A percentile compares a stretch with the other conserved stretches of the same genome.
Evolutionary conservation across 2,113 vertebrate genomes (phyloP).

Genomic region (Strigops habroptila): DNA sequence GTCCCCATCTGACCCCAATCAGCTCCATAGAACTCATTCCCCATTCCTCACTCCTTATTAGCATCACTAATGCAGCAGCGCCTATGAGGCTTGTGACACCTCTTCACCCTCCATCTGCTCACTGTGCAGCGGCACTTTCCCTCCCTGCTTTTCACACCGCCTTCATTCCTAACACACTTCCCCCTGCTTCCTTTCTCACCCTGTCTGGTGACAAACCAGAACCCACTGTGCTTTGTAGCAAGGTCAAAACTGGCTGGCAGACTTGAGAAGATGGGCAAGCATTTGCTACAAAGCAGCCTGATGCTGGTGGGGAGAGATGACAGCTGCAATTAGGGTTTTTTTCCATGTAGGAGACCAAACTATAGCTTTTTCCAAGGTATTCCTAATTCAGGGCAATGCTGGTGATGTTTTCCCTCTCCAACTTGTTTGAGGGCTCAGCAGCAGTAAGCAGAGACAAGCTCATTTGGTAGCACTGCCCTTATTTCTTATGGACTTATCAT

Average conservation of each 20-base stretch:
- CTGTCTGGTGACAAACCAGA: background rate
- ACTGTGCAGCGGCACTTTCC: fast-evolving
- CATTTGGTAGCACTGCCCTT: background rate
- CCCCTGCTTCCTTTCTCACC: background rate
- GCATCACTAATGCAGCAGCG: background rate
- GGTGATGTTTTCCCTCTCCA: background rate
- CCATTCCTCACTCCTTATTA: background rate
- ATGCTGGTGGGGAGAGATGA: background rate
- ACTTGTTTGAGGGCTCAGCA: background rate
- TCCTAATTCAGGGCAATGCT: background rate
- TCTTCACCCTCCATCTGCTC: background rate
- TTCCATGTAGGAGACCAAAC: background rate
- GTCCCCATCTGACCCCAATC: background rate
- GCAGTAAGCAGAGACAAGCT: background rate
- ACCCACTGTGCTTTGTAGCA: background rate
- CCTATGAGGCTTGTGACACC: background rate
- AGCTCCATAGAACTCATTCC: background rate
- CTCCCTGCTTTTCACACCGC: background rate
- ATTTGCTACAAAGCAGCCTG: background rate
- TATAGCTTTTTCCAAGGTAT: background rate
- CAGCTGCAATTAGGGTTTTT: background rate
- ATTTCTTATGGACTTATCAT: background rate
- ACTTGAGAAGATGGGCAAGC: background rate
- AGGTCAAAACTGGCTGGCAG: background rate
- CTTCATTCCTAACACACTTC: background rate